A percentile compares a stretch with the other conserved stretches of the same genome.
Conservation (phyloP, 2,797 vertebrate genomes). For the Poecilia picta region DNA sequence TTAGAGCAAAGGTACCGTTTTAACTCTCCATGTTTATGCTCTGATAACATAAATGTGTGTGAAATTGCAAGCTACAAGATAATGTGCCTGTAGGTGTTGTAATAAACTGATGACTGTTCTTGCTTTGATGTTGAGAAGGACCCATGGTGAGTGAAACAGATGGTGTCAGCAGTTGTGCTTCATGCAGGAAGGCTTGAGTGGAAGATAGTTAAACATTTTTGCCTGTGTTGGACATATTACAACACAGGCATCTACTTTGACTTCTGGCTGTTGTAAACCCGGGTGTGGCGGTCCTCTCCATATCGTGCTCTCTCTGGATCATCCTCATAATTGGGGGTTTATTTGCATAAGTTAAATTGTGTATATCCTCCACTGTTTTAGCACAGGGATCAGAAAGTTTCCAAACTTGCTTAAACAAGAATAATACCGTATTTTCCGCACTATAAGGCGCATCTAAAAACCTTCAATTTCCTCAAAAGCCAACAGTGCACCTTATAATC, state of each 20-base stretch:
- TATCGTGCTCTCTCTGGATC: slow-evolving; percentile 66
- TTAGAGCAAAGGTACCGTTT: slow-evolving; percentile 36
- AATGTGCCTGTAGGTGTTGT: slow-evolving; percentile 72
- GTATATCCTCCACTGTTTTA: slow-evolving; percentile 68
- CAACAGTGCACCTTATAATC: too few relatives aligned
- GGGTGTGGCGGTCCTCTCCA: slow-evolving; percentile 63
- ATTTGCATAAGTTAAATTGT: slow-evolving; percentile 73
- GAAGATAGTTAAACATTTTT: slow-evolving; percentile 19
- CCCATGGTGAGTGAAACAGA: slow-evolving; percentile 60
- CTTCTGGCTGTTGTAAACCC: slow-evolving; percentile 70
- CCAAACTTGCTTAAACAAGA: slow-evolving; percentile 48
- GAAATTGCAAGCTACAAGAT: slow-evolving; percentile 70
- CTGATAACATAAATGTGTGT: slow-evolving; percentile 53
- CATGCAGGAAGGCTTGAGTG: slow-evolving; percentile 27
- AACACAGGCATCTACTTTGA: slow-evolving; percentile 60
- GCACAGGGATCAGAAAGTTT: slow-evolving; percentile 58
- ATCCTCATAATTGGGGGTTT: slow-evolving; percentile 75
- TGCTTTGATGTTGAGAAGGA: slow-evolving; percentile 64
- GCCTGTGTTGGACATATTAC: slow-evolving; percentile 13
- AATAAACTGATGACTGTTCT: slow-evolving; percentile 73
- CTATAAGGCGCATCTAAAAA: too few relatives aligned
- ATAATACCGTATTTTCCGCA: slow-evolving; percentile 21
- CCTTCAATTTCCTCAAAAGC: too few relatives aligned
- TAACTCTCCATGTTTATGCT: slow-evolving; percentile 49
- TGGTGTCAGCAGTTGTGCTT: slow-evolving; percentile 58